Conservation (phyloP, 2,888 invertebrate species). For the Parapristionchus giblindavisi region DNA sequence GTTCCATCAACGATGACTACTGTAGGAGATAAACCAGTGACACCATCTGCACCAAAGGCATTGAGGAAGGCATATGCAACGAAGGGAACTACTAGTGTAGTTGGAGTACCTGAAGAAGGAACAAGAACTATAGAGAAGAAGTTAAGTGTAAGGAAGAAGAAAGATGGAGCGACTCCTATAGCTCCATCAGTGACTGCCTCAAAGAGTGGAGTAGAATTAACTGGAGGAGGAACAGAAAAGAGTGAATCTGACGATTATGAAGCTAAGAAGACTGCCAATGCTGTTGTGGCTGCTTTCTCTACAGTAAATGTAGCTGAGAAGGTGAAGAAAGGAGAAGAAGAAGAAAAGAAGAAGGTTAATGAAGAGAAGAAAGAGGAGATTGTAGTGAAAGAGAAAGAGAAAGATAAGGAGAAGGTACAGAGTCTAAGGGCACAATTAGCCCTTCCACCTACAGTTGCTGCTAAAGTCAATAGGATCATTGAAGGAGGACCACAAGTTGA, state of each 20-base stretch:
- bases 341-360: conserved; percentile 3
- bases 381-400: conserved; percentile 1
- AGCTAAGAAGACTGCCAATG: conserved; percentile 68
- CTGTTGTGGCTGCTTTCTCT: conserved; percentile 66
- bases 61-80: conserved; percentile 56
- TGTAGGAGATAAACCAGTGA: conserved; percentile 36
- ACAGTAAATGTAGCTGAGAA: conserved; percentile 39
- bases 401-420: conserved; percentile 40
- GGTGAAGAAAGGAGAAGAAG: conserved; percentile 37
- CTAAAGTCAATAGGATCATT: conserved; percentile 67
- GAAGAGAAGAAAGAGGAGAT: conserved; percentile 30
- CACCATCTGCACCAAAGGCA: conserved; percentile 50
- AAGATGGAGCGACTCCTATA: conserved; percentile 40
- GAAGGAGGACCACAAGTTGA: conserved; percentile 26
- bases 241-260: conserved; percentile 60
- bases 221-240: conserved; percentile 41
- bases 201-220: conserved; percentile 53
- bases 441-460: conserved; percentile 64
- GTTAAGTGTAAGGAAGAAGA: conserved; percentile 53
- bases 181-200: conserved; percentile 36
- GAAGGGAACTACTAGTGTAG: conserved; percentile 57
- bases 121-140: conserved; percentile 57
- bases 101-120: conserved; percentile 47
- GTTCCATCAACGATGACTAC: conserved; percentile 9
- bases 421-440: conserved; percentile 61